Conservation (phyloP, 2,113 vertebrate species). For the Campylomormyrus numenius region DNA sequence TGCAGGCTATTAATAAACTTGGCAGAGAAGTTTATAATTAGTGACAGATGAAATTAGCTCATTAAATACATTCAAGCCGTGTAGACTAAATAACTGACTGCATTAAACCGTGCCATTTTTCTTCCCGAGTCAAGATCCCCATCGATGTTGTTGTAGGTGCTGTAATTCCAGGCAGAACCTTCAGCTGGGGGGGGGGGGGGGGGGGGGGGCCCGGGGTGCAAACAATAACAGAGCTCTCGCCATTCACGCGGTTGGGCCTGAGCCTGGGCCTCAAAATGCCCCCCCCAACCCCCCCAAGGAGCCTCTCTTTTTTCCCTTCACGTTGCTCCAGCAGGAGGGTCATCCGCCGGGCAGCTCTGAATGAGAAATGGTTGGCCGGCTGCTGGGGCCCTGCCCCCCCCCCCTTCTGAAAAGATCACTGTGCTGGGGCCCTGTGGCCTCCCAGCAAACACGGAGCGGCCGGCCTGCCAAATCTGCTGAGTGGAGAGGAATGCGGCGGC, state of each 20-base stretch:
- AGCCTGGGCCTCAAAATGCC: constrained; percentile 44
- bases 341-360: constrained; percentile 24
- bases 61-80: constrained; percentile 10
- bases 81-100: background rate
- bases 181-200: too few species aligned
- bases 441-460: constrained; percentile 19
- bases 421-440: background rate
- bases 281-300: background rate
- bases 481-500: constrained; percentile 27
- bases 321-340: constrained; percentile 43
- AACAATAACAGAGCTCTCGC: too few species aligned
- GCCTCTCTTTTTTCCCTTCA: constrained; percentile 52
- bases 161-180: background rate
- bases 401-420: constrained; percentile 28
- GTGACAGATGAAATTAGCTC: background rate
- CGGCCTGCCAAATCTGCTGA: constrained; percentile 26
- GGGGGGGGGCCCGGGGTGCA: too few species aligned
- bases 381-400: constrained; percentile 18
- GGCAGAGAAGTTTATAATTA: constrained; percentile 8
- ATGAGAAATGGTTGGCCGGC: constrained; percentile 24
- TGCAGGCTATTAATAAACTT: background rate
- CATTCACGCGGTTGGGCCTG: background rate
- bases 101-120: background rate
- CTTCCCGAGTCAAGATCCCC: background rate
- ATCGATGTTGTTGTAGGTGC: background rate